Percentiles rank a stretch among this genome's conserved stretches.
Evolutionary conservation across 2,888 invertebrate species (phyloP).

Genomic region (Pantelozetes paolii): DNA sequence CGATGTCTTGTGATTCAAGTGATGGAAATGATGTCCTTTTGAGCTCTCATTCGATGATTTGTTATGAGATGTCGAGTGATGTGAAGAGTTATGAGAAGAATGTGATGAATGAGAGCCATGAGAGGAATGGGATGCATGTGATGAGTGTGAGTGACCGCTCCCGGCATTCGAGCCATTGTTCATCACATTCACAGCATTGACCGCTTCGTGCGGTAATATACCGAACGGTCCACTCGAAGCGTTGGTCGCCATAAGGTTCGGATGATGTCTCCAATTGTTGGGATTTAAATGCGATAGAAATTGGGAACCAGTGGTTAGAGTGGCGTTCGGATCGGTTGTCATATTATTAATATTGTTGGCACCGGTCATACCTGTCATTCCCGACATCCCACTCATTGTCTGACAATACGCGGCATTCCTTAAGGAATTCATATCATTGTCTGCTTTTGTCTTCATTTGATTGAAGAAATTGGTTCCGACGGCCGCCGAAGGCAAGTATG

Average conservation of each 20-base stretch:
- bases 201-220: slow-evolving; percentile 46
- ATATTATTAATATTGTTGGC: slow-evolving; percentile 21
- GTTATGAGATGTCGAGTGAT: slow-evolving; percentile 33
- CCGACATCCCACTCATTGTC: slow-evolving; percentile 18
- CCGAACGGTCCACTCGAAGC: slow-evolving; percentile 44
- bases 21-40: slow-evolving; percentile 11
- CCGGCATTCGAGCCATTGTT: background rate
- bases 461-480: slow-evolving; percentile 34
- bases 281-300: slow-evolving; percentile 37
- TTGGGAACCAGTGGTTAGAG: slow-evolving; percentile 27
- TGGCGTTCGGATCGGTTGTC: slow-evolving; percentile 7
- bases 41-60: slow-evolving; percentile 18
- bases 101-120: slow-evolving; percentile 12
- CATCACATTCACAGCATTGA: slow-evolving; percentile 40
- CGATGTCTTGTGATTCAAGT: slow-evolving; percentile 7
- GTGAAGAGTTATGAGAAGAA: slow-evolving; percentile 31
- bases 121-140: background rate
- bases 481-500: slow-evolving; percentile 35
- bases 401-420: slow-evolving; percentile 35
- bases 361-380: slow-evolving; percentile 28
- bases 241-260: slow-evolving; percentile 32
- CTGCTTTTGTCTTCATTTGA: slow-evolving; percentile 24
- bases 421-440: slow-evolving; percentile 37
- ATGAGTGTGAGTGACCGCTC: background rate
- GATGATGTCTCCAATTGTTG: slow-evolving; percentile 32